Evolutionary conservation across 1,140 invertebrate genomes (phyloP).

Genomic region (Pissodes strobi): DNA sequence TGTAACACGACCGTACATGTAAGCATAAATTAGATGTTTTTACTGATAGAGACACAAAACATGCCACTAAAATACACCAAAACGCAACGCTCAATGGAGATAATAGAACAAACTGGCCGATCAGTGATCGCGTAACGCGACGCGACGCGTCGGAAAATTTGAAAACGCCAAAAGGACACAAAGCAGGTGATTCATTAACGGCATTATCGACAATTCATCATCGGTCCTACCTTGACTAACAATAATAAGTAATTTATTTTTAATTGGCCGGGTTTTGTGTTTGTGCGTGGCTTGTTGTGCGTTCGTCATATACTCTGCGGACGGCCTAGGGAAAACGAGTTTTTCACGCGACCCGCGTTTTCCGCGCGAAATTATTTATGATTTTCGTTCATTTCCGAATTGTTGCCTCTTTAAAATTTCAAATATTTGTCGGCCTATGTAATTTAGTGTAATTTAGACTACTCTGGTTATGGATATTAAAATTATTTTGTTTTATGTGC

Average conservation of each 20-base stretch:
- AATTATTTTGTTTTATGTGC: constrained; percentile 5
- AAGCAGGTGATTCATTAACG: not conserved
- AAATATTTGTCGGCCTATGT: constrained; percentile 17
- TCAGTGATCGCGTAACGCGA: not conserved
- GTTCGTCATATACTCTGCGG: no score
- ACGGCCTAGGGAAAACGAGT: no score
- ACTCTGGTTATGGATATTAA: constrained; percentile 7
- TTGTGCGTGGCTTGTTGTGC: no score
- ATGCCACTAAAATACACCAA: no score
- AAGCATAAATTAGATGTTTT: no score
- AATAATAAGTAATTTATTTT: constrained; percentile 7
- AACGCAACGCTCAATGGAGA: no score
- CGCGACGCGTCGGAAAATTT: not conserved
- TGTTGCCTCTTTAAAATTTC: constrained; percentile 20
- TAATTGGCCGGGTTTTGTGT: not conserved
- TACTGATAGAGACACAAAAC: no score
- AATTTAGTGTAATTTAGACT: constrained; percentile 3
- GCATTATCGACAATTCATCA: not conserved
- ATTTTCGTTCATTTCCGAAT: constrained; percentile 17
- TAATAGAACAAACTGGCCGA: no score
- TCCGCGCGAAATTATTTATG: constrained; percentile 16
- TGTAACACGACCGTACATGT: no score
- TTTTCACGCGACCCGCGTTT: constrained; percentile 4
- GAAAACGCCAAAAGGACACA: no score
- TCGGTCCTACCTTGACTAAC: no score